phyloP scores from a whole-genome alignment of 2,113 vertebrate species.

The Rissa tridactyla region DNA sequence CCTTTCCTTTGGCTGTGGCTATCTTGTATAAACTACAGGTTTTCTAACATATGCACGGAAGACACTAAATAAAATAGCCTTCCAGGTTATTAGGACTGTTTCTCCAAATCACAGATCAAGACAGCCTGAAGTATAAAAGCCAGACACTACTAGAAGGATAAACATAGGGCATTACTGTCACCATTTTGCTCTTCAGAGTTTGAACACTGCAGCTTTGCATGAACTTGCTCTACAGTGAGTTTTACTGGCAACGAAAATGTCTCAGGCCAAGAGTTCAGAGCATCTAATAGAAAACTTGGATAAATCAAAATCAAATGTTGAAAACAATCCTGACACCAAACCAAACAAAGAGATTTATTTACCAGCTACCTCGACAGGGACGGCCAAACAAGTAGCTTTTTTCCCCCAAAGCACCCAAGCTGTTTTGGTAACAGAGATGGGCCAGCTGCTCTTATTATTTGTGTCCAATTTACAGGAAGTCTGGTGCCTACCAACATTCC shows the following conservation, averaged over 20 bases:
- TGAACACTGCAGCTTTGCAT: not conserved
- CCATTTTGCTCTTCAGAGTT: not conserved
- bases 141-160: not conserved
- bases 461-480: not conserved
- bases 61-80: not conserved
- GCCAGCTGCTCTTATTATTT: not conserved
- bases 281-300: not conserved
- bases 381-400: not conserved
- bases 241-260: not conserved
- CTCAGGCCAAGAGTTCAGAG: not conserved
- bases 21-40: not conserved
- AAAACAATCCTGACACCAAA: not conserved
- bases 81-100: not conserved
- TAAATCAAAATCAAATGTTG: not conserved
- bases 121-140: not conserved
- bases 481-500: not conserved
- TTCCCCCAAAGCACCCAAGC: not conserved
- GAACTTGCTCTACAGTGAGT: not conserved
- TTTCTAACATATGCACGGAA: not conserved
- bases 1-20: not conserved
- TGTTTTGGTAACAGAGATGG: not conserved
- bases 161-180: not conserved
- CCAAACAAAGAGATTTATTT: not conserved
- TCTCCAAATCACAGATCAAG: not conserved
- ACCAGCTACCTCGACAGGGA: not conserved